Conservation (phyloP, 2,113 vertebrate species). For the Picathartes gymnocephalus region DNA sequence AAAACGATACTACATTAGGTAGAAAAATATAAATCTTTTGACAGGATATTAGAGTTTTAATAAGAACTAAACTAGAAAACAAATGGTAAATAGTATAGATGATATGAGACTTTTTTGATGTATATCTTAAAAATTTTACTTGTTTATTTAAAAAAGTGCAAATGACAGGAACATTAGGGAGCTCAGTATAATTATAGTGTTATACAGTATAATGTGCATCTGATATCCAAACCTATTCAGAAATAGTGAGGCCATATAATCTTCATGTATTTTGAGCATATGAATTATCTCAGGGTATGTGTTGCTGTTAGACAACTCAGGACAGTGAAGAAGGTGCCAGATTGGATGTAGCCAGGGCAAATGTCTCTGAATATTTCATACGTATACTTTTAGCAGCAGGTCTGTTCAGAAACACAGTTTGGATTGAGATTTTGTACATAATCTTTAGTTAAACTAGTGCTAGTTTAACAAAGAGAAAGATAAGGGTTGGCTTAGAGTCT, state of each 20-base stretch:
- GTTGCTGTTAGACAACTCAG: neutral
- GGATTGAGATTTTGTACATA: neutral
- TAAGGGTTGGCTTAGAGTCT: neutral
- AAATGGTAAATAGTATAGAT: neutral
- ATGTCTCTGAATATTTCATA: neutral
- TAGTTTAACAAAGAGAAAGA: neutral
- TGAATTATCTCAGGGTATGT: neutral
- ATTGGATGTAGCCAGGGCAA: neutral
- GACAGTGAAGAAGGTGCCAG: neutral
- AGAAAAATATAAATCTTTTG: neutral
- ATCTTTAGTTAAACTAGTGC: neutral
- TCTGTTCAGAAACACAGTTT: neutral
- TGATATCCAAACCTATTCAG: neutral
- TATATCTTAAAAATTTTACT: neutral
- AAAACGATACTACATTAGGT: neutral
- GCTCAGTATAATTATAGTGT: neutral
- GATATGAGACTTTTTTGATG: neutral
- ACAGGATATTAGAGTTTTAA: neutral
- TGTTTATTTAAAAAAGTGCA: neutral
- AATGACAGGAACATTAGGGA: neutral
- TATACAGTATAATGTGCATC: neutral
- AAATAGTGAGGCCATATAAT: neutral
- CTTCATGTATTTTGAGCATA: neutral
- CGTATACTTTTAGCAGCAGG: neutral
- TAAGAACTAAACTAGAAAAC: neutral